These are phyloP conservation scores for Eulemur rufifrons DNA, from an alignment of 2,113 vertebrate genomes.

Conservation along the genomic window DNA sequence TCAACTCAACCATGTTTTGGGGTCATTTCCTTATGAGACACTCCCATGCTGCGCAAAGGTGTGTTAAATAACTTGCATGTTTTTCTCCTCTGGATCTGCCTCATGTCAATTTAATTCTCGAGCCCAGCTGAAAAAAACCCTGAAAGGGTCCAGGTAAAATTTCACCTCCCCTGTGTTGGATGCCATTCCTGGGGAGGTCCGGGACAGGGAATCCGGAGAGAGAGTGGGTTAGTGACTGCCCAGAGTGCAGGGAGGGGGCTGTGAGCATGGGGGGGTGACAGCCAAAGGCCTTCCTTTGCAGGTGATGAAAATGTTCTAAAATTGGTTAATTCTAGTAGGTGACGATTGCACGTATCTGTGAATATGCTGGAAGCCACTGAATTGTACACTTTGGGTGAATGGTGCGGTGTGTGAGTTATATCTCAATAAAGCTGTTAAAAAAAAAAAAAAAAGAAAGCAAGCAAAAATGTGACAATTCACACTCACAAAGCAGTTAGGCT, in stretches of 20 bases:
- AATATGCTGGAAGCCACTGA: neutral
- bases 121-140: neutral
- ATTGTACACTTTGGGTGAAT: accelerated
- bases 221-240: accelerated
- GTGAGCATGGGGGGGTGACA: accelerated
- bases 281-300: neutral
- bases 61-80: neutral
- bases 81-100: neutral
- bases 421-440: neutral
- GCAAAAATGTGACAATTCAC: neutral
- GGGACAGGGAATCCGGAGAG: accelerated
- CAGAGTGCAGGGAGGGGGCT: neutral
- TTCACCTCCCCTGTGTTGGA: neutral
- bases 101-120: neutral
- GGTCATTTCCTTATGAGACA: neutral
- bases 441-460: neutral
- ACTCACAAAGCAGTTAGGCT: neutral
- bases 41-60: neutral
- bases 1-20: neutral
- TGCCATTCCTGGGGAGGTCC: accelerated
- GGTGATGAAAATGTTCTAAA: neutral
- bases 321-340: neutral
- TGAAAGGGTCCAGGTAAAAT: neutral
- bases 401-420: neutral
- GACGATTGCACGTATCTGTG: accelerated